phyloP scores from a whole-genome alignment of 2,797 vertebrate genomes.

The Simalia tracyae region DNA sequence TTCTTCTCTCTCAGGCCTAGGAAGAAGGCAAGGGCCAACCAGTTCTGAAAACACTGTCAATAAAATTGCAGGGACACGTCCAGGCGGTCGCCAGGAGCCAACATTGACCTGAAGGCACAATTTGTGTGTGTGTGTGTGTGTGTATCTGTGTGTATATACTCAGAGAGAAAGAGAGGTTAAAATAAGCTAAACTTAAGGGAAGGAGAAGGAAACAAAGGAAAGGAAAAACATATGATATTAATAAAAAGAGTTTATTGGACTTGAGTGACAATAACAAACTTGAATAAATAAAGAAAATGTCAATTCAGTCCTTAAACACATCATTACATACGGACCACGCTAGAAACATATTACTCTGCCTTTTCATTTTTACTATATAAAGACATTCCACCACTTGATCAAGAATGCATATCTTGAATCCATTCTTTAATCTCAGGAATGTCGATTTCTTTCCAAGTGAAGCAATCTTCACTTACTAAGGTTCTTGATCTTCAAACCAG shows the following conservation, averaged over 20 bases:
- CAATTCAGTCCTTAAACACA: too few relatives aligned
- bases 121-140: too few relatives aligned
- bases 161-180: not conserved
- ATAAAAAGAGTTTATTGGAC: not conserved
- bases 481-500: not conserved
- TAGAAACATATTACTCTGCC: not conserved
- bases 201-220: not conserved
- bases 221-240: not conserved
- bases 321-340: too few relatives aligned
- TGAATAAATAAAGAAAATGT: too few relatives aligned
- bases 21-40: too few relatives aligned
- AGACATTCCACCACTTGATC: not conserved
- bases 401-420: not conserved
- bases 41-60: too few relatives aligned
- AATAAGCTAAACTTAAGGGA: not conserved
- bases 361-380: not conserved
- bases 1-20: too few relatives aligned
- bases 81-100: too few relatives aligned
- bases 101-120: too few relatives aligned
- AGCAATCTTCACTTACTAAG: not conserved
- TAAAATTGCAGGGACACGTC: too few relatives aligned
- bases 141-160: too few relatives aligned
- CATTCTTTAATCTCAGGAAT: not conserved
- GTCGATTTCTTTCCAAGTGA: not conserved
- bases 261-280: too few relatives aligned